Conservation (phyloP, 35 echinoderm and acorn worm species). For the Anneissia japonica region DNA sequence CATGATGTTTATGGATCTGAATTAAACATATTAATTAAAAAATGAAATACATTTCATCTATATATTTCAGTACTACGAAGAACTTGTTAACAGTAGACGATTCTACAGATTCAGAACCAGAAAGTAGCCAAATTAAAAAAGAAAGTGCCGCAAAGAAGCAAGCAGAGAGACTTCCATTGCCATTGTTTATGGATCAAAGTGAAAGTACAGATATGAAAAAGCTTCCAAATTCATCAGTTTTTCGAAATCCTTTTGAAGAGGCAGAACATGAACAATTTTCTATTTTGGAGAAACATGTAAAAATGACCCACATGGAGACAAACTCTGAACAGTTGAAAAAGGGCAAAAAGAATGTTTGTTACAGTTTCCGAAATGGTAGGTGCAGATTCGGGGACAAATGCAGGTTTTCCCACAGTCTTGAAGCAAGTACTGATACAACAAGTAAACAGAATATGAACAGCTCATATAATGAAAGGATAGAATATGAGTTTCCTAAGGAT, state of each 20-base stretch:
- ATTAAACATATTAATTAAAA: too few species aligned
- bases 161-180: not conserved
- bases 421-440: not conserved
- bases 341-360: slow-evolving; percentile 33
- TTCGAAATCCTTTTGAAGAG: slow-evolving; percentile 43
- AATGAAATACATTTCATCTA: too few species aligned
- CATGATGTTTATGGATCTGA: too few species aligned
- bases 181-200: not conserved
- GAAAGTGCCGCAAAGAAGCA: not conserved
- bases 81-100: not conserved
- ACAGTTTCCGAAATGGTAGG: slow-evolving; percentile 33
- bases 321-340: not conserved
- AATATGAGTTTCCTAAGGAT: not conserved
- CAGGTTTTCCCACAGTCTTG: slow-evolving; percentile 32
- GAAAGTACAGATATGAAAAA: not conserved
- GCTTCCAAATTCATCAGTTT: slow-evolving; percentile 21
- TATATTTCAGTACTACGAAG: not conserved
- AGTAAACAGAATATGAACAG: not conserved
- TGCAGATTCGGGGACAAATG: slow-evolving; percentile 44
- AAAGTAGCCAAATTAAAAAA: not conserved
- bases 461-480: not conserved
- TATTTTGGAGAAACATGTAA: slow-evolving; percentile 48
- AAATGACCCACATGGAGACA: not conserved
- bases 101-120: not conserved
- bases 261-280: slow-evolving; percentile 42